phyloP scores from a whole-genome alignment of 2,888 invertebrate genomes.

The Labia minor region DNA sequence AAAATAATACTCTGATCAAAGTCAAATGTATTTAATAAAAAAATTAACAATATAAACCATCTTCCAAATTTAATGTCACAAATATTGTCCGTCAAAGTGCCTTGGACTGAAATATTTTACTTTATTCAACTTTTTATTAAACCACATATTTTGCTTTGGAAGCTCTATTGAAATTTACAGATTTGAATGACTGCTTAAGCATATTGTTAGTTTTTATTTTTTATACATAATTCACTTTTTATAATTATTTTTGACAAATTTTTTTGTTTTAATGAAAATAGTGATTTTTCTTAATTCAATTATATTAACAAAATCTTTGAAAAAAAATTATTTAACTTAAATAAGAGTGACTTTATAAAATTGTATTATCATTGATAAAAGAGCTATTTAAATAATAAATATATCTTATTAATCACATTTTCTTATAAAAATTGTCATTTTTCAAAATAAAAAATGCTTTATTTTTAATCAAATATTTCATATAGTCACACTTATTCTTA shows the following conservation, averaged over 20 bases:
- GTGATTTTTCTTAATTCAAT: too few relatives aligned
- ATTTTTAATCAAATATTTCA: neutral
- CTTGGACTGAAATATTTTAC: neutral
- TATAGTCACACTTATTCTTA: neutral
- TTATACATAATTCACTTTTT: constrained; percentile 14
- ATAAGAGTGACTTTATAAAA: too few relatives aligned
- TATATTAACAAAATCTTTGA: neutral
- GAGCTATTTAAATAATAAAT: neutral
- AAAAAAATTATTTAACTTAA: constrained; percentile 17
- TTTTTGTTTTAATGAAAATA: too few relatives aligned
- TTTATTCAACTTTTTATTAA: neutral
- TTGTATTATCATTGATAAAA: too few relatives aligned
- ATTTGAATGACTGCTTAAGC: neutral
- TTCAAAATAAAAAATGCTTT: too few relatives aligned
- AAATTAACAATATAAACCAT: too few relatives aligned
- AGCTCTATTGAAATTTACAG: neutral
- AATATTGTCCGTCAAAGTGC: neutral
- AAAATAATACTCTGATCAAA: too few relatives aligned
- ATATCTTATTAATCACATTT: too few relatives aligned
- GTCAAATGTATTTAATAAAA: too few relatives aligned
- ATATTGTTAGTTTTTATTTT: neutral
- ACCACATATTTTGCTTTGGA: neutral
- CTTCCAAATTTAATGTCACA: too few relatives aligned
- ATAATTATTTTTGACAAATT: too few relatives aligned
- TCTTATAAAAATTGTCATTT: too few relatives aligned